Conservation (phyloP, 2,797 vertebrate genomes). For the Tamandua tetradactyla region DNA sequence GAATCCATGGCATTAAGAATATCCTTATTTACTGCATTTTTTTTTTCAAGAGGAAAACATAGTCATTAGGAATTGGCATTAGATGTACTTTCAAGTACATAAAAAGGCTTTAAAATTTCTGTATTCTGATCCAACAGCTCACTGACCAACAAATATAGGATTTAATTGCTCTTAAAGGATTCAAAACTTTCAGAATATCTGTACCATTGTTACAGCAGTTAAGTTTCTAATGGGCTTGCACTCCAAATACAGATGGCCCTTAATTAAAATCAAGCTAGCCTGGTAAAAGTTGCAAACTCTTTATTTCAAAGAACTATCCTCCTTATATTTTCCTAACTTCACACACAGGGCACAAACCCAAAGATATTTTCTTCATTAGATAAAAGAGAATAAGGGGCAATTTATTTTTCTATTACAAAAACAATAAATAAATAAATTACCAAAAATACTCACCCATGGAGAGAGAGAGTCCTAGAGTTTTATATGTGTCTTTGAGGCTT, state of each 20-base stretch:
- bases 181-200: slow-evolving; percentile 51
- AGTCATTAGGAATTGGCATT: slow-evolving; percentile 15
- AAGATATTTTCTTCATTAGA: neutral
- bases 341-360: neutral
- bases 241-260: slow-evolving; percentile 69
- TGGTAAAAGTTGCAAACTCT: slow-evolving; percentile 25
- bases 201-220: slow-evolving; percentile 45
- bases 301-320: neutral
- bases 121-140: slow-evolving; percentile 45
- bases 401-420: neutral
- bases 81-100: slow-evolving; percentile 20
- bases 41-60: neutral
- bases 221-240: slow-evolving; percentile 60
- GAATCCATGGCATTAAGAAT: neutral
- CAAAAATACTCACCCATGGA: neutral
- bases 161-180: slow-evolving; percentile 61
- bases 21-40: neutral
- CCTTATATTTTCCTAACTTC: neutral
- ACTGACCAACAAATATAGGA: slow-evolving; percentile 46
- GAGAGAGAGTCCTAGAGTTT: neutral
- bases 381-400: neutral
- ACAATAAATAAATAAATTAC: slow-evolving; percentile 1
- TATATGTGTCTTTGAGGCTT: neutral
- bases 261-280: slow-evolving; percentile 56
- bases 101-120: slow-evolving; percentile 52